Conservation (phyloP, 2,113 vertebrate species). For the Gallinago media region DNA sequence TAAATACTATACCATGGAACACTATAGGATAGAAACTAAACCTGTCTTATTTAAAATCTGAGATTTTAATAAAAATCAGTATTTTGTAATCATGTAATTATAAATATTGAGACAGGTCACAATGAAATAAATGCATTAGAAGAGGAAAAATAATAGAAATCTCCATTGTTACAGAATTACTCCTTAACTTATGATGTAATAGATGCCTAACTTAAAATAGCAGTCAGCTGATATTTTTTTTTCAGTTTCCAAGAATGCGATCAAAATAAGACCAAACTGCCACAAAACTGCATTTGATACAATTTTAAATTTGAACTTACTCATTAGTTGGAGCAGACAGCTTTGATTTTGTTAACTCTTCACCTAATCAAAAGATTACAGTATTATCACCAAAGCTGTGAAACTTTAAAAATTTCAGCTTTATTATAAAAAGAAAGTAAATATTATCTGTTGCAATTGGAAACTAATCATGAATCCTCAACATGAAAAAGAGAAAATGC, state of each 20-base stretch:
- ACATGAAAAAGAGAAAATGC: neutral
- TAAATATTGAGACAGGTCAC: neutral
- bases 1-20: neutral
- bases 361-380: constrained; percentile 80
- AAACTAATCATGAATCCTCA: neutral
- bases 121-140: neutral
- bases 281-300: neutral
- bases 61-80: neutral
- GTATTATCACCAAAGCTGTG: neutral
- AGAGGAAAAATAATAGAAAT: neutral
- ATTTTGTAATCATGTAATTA: neutral
- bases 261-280: neutral
- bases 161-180: neutral
- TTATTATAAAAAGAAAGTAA: neutral
- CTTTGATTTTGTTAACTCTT: constrained; percentile 89
- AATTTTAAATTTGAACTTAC: constrained; percentile 80
- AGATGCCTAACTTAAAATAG: neutral
- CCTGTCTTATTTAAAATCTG: neutral
- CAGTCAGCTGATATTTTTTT: neutral
- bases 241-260: neutral
- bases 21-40: neutral
- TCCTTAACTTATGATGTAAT: neutral
- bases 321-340: constrained; percentile 80
- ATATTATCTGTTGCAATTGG: neutral
- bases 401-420: constrained; percentile 12